Base-by-base conservation (phyloP, 1,140 invertebrate genomes). In the Lordiphosa mommai region DNA sequence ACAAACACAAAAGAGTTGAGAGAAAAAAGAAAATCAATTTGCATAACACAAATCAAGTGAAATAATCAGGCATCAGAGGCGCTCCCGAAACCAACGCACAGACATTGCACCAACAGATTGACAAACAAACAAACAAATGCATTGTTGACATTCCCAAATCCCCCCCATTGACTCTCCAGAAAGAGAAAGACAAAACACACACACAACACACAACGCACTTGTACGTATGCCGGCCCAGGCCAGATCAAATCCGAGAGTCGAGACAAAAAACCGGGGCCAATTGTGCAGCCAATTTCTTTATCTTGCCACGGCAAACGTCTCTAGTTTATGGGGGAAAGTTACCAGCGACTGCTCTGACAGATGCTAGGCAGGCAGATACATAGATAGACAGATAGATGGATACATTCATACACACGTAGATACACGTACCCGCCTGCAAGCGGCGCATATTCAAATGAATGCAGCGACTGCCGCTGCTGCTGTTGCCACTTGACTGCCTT, bases 291-390 rank as follows among this genome's bases (percentile, higher is more conserved):
- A 58, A 69, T 66, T 66, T 61, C 49, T 63, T 67, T 68, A 63
- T 61, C 59, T 63, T 57, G 50, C 64, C 55, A 52, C 57, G 47
- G 49, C 65, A 40, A 48, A 67, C 44, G 65, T 34, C 37, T 32
- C 49, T 69, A 32, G 67, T 84, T 82, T 82, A 82, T 82, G 77
- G 79, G 77, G 77, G 77, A 82, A 82, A 82, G 77, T 84, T 82
- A 67, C 77, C 49, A 61, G 59, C 77, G 63, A 61, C 70, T 61
- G 57, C 66, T 59, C 67, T 82, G 79, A 76, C 76, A 76, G 72
- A 77, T 77, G 72, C 65, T 82, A 74, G 65, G 61, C 76, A 66
- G 69, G 60, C 64, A 77, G 56, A 50, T 71, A 76, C 38, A 51
- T 59, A 38, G 56, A 40, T 38, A 57, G 51, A 53, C 47, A 63